A percentile compares a stretch with the other conserved stretches of the same genome.
Conservation (phyloP, 2,797 vertebrate genomes). For the Oreortyx pictus region DNA sequence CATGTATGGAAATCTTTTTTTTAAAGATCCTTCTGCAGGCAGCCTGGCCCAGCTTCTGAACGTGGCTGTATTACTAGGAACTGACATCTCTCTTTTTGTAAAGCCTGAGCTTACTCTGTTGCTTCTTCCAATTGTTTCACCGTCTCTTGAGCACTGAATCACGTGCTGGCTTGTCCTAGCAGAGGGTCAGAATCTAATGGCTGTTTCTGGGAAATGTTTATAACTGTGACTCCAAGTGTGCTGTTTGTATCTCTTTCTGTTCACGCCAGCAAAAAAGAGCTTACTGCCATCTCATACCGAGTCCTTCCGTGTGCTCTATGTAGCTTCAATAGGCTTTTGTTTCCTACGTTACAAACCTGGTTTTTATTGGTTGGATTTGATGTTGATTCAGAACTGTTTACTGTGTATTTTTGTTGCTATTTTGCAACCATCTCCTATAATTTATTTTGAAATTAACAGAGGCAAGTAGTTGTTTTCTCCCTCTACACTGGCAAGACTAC, state of each 20-base stretch:
- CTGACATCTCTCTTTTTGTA: neutral
- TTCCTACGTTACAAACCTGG: neutral
- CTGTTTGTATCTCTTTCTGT: neutral
- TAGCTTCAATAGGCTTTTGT: neutral
- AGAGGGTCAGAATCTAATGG: neutral
- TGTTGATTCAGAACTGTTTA: neutral
- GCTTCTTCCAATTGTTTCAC: neutral
- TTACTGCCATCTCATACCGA: neutral
- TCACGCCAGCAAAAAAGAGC: neutral
- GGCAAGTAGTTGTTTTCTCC: neutral
- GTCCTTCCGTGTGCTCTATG: neutral
- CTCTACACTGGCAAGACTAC: neutral
- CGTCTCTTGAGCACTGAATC: neutral
- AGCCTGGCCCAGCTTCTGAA: rapidly evolving
- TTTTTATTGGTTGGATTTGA: slow-evolving; percentile 17
- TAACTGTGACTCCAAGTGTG: neutral
- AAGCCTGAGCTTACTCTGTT: neutral
- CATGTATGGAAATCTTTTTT: neutral
- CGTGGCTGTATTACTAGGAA: neutral
- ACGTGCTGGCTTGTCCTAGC: neutral
- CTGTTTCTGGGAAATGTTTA: slow-evolving; percentile 39
- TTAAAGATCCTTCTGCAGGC: neutral
- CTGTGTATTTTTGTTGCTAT: neutral
- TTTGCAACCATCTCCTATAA: neutral
- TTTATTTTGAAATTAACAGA: neutral